A percentile compares a stretch with the other conserved stretches of the same genome.
These are phyloP conservation scores for Periophthalmus modestus DNA, from an alignment of 2,113 vertebrate species.

Conservation along the genomic window DNA sequence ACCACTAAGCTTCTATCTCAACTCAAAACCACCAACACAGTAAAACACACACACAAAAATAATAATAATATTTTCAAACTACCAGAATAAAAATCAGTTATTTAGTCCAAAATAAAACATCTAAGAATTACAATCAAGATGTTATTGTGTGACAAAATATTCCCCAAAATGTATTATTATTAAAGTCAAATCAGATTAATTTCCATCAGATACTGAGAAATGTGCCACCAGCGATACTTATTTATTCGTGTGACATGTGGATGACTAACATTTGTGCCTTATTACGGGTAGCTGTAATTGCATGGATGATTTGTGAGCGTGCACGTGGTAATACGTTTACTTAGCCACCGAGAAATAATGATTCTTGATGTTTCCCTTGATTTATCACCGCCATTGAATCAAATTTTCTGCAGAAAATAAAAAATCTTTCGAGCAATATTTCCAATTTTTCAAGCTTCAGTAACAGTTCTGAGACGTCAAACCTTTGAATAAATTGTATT, in stretches of 20 bases:
- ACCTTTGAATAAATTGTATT: slow-evolving; percentile 29
- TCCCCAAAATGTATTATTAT: not conserved
- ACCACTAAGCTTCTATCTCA: not conserved
- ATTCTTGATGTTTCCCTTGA: not conserved
- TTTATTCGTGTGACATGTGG: not conserved
- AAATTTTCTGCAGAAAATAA: not conserved
- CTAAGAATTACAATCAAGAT: not conserved
- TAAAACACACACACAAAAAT: not conserved
- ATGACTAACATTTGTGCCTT: slow-evolving; percentile 3
- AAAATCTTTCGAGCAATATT: not conserved
- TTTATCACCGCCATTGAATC: not conserved
- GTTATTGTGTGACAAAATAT: not conserved
- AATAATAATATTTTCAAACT: not conserved
- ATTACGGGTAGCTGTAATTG: not conserved
- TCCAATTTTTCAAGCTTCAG: not conserved
- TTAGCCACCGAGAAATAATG: not conserved
- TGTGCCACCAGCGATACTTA: not conserved
- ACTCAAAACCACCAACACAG: not conserved
- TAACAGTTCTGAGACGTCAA: slow-evolving; percentile 5
- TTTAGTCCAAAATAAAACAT: too few species aligned
- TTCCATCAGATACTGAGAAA: not conserved
- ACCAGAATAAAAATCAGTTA: not conserved
- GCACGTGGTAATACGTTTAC: slow-evolving; percentile 1
- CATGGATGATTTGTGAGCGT: not conserved
- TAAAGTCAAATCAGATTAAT: not conserved